Conservation (phyloP, 1,140 invertebrate species). For the Cotesia chilonis region DNA sequence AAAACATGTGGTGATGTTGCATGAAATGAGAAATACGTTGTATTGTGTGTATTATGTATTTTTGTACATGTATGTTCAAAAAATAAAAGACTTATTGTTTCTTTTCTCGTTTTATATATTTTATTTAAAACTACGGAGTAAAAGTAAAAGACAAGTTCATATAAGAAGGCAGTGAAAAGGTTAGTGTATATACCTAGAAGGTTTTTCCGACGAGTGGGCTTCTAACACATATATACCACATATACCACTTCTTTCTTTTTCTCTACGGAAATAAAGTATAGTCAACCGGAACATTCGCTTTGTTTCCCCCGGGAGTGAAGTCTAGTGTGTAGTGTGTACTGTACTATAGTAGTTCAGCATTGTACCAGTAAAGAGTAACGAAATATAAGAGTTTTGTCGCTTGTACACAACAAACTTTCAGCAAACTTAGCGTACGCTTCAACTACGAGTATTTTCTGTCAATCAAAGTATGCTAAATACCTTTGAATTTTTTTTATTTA, state of each 20-base stretch:
- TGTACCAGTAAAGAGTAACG: slow-evolving; percentile 21
- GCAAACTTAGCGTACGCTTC: slow-evolving; percentile 41
- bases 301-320: slow-evolving; percentile 39
- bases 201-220: slow-evolving; percentile 14
- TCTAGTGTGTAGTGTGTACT: too few relatives aligned
- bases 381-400: slow-evolving; percentile 44
- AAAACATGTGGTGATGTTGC: too few relatives aligned
- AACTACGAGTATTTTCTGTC: slow-evolving; percentile 32
- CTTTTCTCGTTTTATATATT: background rate
- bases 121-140: slow-evolving; percentile 20
- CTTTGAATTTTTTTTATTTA: slow-evolving; percentile 10
- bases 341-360: too few relatives aligned
- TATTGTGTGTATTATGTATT: too few relatives aligned
- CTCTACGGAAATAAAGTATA: slow-evolving; percentile 13
- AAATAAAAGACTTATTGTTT: slow-evolving; percentile 14
- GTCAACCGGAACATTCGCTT: slow-evolving; percentile 38
- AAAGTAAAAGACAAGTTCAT: slow-evolving; percentile 7
- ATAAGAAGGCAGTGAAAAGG: slow-evolving; percentile 17
- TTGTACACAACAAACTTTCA: slow-evolving; percentile 33
- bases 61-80: background rate
- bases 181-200: slow-evolving; percentile 14
- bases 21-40: too few relatives aligned
- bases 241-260: slow-evolving; percentile 15
- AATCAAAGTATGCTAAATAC: slow-evolving; percentile 41
- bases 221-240: background rate